Percentiles rank a stretch among this genome's conserved stretches.
Evolutionary conservation across 2,888 invertebrate species (phyloP).

Genomic region (Adela reaumurella): DNA sequence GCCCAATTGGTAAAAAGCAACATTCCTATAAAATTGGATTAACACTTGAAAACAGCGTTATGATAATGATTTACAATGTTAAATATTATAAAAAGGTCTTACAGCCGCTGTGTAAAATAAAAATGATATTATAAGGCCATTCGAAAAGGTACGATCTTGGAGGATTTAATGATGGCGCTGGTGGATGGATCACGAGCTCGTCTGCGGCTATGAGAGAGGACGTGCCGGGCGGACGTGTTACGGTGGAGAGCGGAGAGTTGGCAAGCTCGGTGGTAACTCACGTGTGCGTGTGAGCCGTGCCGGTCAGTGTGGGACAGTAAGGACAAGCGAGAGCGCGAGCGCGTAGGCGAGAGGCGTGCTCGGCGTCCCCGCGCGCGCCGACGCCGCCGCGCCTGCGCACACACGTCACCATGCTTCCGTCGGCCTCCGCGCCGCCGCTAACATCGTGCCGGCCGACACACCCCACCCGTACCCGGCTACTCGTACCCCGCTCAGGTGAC

Average conservation of each 20-base stretch:
- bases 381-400: conserved; percentile 46
- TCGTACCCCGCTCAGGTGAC: too few relatives aligned
- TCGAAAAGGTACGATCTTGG: background rate
- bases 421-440: conserved; percentile 16
- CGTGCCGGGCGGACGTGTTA: conserved; percentile 13
- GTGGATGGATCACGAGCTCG: background rate
- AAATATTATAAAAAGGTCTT: too few relatives aligned
- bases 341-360: conserved; percentile 25
- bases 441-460: background rate
- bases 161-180: too few relatives aligned
- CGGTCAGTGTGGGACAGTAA: conserved; percentile 47
- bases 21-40: too few relatives aligned
- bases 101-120: too few relatives aligned
- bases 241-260: background rate
- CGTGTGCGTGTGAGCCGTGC: conserved; percentile 29
- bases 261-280: conserved; percentile 28
- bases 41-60: too few relatives aligned
- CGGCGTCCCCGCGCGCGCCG: conserved; percentile 25
- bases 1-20: too few relatives aligned
- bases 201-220: background rate
- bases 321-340: conserved; percentile 38
- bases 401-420: conserved; percentile 17
- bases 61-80: too few relatives aligned
- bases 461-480: too few relatives aligned
- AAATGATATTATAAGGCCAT: background rate